Evolutionary conservation across 2,888 invertebrate species (phyloP).

Genomic region (Diogma glabrata): DNA sequence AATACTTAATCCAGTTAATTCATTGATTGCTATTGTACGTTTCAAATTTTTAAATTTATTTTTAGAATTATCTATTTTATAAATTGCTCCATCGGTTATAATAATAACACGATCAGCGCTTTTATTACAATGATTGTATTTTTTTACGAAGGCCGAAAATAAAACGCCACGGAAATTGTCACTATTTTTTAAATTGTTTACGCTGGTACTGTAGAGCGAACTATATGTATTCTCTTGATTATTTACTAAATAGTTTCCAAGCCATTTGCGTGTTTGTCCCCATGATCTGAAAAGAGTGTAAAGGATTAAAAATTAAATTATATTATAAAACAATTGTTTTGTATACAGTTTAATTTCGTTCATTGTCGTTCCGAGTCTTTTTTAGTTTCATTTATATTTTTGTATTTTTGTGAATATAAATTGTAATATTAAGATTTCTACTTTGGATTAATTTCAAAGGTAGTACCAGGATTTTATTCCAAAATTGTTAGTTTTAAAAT

Average conservation of each 20-base stretch:
- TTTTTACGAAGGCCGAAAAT: slow-evolving; percentile 35
- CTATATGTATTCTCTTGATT: slow-evolving; percentile 56
- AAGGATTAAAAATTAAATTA: slow-evolving; percentile 34
- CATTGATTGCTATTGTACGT: slow-evolving; percentile 66
- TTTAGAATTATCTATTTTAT: slow-evolving; percentile 66
- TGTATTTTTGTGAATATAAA: too few relatives aligned
- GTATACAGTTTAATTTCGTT: too few relatives aligned
- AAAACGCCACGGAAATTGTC: slow-evolving; percentile 48
- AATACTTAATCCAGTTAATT: slow-evolving; percentile 76
- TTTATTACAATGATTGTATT: slow-evolving; percentile 49
- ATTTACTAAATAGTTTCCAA: slow-evolving; percentile 67
- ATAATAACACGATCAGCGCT: slow-evolving; percentile 80
- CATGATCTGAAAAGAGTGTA: slow-evolving; percentile 38
- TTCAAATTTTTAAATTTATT: slow-evolving; percentile 79
- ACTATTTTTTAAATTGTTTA: slow-evolving; percentile 53
- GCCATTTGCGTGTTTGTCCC: slow-evolving; percentile 71
- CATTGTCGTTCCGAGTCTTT: too few relatives aligned
- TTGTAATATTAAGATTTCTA: too few relatives aligned
- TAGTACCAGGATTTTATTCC: too few relatives aligned
- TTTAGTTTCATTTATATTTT: too few relatives aligned
- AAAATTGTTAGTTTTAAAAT: too few relatives aligned
- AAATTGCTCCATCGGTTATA: slow-evolving; percentile 72
- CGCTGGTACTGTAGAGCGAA: slow-evolving; percentile 50
- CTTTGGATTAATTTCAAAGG: too few relatives aligned
- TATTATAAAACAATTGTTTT: background rate